These are phyloP conservation scores for Apamea epomidion DNA, from an alignment of 2,888 invertebrate genomes.

Conservation along the genomic window DNA sequence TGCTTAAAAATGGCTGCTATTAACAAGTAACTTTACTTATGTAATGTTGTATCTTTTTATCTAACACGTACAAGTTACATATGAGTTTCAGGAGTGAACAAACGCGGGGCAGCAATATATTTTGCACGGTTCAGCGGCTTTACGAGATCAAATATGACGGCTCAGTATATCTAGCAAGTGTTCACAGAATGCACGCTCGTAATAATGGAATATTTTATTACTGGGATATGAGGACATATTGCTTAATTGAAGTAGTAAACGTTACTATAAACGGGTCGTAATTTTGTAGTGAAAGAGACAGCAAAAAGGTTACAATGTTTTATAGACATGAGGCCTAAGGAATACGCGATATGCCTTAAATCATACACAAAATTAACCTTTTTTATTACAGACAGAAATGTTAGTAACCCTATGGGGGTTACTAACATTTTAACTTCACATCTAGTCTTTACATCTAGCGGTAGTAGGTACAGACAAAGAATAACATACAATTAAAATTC, in stretches of 20 bases:
- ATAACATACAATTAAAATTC: too few species aligned
- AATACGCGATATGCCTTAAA: too few species aligned
- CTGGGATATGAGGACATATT: constrained; percentile 13
- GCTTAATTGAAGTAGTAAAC: constrained; percentile 29
- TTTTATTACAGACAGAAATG: too few species aligned
- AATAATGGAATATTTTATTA: constrained; percentile 41
- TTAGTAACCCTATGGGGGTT: too few species aligned
- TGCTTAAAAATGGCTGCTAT: neutral
- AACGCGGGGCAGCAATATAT: constrained; percentile 53
- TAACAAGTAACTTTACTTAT: constrained; percentile 12
- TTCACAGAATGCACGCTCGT: constrained; percentile 27
- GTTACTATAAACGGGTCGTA: constrained; percentile 21
- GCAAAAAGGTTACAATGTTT: neutral
- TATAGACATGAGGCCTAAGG: neutral
- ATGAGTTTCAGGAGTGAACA: constrained; percentile 36
- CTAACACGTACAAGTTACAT: constrained; percentile 32
- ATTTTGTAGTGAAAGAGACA: constrained; percentile 9
- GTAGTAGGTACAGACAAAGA: too few species aligned
- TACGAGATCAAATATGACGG: constrained; percentile 60
- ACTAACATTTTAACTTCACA: too few species aligned
- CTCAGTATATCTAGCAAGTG: constrained; percentile 30
- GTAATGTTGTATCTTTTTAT: constrained; percentile 23
- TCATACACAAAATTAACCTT: too few species aligned
- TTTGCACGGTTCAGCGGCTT: constrained; percentile 50
- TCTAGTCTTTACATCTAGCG: too few species aligned